phyloP scores from a whole-genome alignment of 2,797 vertebrate species.

The Enteromius argenteus region DNA sequence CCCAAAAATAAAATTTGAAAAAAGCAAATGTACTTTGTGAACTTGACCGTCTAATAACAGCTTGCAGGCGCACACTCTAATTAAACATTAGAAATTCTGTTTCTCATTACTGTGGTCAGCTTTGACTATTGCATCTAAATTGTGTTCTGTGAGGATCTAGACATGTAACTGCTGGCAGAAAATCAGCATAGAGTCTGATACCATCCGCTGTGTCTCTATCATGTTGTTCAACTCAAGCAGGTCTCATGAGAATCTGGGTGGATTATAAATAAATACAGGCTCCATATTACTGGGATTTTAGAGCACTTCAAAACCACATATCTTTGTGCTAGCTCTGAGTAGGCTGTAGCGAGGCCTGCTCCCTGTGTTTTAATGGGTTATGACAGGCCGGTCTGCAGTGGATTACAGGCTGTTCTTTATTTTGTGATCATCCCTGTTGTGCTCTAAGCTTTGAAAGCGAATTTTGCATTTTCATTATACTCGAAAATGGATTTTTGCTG shows the following conservation, averaged over 20 bases:
- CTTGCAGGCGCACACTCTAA: not conserved
- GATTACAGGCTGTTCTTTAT: slow-evolving; percentile 21
- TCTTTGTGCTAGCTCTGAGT: not conserved
- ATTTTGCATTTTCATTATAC: not conserved
- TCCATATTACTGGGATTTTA: slow-evolving; percentile 35
- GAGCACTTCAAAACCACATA: slow-evolving; percentile 17
- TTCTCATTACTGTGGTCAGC: slow-evolving; percentile 13
- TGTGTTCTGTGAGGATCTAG: not conserved
- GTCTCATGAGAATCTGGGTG: slow-evolving; percentile 41
- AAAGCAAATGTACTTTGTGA: not conserved
- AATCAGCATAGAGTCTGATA: slow-evolving; percentile 12
- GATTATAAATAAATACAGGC: slow-evolving; percentile 46
- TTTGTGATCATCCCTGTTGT: slow-evolving; percentile 16
- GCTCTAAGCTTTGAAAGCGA: not conserved
- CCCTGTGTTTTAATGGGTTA: slow-evolving; percentile 12
- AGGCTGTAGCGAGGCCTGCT: not conserved
- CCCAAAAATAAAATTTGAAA: not conserved
- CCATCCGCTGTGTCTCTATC: not conserved
- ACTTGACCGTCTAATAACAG: not conserved
- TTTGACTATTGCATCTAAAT: not conserved
- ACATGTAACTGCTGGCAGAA: slow-evolving; percentile 16
- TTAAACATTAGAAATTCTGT: slow-evolving; percentile 6
- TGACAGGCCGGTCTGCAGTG: slow-evolving; percentile 2
- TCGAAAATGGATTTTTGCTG: not conserved
- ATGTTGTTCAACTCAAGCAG: slow-evolving; percentile 33